Conservation (phyloP, 2,113 vertebrate species). For the Lycocorax pyrrhopterus region DNA sequence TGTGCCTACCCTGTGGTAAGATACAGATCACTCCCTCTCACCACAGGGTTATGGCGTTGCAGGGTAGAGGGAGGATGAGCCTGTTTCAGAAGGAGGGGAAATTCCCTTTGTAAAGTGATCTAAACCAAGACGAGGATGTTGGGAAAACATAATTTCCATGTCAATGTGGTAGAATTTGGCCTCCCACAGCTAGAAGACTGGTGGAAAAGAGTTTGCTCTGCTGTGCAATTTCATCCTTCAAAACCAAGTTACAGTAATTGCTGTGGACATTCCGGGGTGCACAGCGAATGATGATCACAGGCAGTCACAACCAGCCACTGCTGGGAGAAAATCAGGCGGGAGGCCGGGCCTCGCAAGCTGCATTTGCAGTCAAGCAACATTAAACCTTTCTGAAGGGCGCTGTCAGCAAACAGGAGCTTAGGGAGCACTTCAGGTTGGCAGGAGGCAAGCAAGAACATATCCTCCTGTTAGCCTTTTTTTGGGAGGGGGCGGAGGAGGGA, state of each 20-base stretch:
- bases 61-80: background rate
- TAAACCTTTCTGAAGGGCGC: background rate
- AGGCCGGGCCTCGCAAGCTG: background rate
- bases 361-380: background rate
- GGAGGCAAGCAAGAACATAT: background rate
- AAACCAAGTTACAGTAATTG: background rate
- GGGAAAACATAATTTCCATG: background rate
- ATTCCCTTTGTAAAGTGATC: background rate
- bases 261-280: background rate
- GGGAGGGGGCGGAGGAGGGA: background rate
- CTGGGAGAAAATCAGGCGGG: background rate
- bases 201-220: background rate
- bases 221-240: constrained; percentile 21
- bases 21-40: background rate
- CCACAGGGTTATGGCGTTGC: background rate
- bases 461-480: background rate
- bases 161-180: background rate
- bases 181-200: constrained; percentile 2
- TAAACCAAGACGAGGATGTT: background rate
- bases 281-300: background rate
- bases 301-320: background rate
- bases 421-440: background rate
- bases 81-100: background rate
- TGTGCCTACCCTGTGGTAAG: background rate
- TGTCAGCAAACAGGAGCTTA: background rate